Conservation (phyloP, 1,140 invertebrate genomes). For the Wiebesia pumilae region DNA sequence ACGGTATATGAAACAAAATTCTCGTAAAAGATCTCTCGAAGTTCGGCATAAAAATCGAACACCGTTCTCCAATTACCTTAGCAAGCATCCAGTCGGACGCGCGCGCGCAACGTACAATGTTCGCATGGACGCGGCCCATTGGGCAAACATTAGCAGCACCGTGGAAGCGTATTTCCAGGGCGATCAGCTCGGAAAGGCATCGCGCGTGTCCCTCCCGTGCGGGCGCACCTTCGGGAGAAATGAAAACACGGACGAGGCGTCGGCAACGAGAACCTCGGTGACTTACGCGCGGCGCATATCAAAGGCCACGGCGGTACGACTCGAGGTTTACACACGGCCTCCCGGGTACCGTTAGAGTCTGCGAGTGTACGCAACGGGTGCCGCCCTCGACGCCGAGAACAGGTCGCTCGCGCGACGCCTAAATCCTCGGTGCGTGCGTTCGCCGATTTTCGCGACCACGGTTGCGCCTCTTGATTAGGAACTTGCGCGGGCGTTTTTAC, state of each 20-base stretch:
- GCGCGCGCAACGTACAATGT: no score
- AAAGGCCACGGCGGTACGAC: not conserved
- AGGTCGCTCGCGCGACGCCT: not conserved
- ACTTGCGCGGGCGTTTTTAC: no score
- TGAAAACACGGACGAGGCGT: not conserved
- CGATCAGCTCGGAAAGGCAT: not conserved
- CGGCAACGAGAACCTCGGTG: not conserved
- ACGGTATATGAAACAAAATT: no score
- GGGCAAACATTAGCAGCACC: no score
- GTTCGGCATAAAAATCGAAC: no score
- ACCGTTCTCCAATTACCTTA: no score
- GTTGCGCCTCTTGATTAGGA: no score
- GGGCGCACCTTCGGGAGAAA: not conserved
- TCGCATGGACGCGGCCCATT: no score
- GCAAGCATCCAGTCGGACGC: no score
- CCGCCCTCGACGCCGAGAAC: not conserved
- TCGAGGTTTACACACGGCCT: not conserved
- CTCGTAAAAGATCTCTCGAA: no score
- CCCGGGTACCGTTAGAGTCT: not conserved
- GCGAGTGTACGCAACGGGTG: not conserved
- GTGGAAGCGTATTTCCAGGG: not conserved
- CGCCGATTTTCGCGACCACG: no score
- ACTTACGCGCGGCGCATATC: not conserved
- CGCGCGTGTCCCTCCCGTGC: not conserved
- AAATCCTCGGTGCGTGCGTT: not conserved